Evolutionary conservation across 2,888 invertebrate genomes (phyloP).

Genomic region (Pristionchus entomophagus): DNA sequence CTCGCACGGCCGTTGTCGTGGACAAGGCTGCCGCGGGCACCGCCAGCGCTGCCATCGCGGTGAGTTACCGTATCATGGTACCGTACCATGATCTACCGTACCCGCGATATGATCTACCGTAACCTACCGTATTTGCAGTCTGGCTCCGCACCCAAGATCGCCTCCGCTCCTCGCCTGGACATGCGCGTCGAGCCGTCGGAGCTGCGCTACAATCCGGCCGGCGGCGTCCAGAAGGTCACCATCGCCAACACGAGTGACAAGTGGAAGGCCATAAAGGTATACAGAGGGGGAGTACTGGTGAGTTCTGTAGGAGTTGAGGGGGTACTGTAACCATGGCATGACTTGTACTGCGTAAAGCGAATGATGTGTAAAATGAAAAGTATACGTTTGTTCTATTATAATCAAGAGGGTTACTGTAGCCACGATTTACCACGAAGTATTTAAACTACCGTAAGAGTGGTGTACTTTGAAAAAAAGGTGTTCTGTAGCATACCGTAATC

Average conservation of each 20-base stretch:
- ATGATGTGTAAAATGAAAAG: no score
- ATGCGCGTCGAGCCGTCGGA: conserved; percentile 28
- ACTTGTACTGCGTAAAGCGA: no score
- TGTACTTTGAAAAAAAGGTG: no score
- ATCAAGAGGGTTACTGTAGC: no score
- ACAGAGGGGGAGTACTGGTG: not conserved
- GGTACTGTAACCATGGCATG: not conserved
- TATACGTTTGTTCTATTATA: no score
- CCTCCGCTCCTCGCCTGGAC: conserved; percentile 10
- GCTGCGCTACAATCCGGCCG: conserved; percentile 15
- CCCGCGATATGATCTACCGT: not conserved
- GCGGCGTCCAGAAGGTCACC: conserved; percentile 38
- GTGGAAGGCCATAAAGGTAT: conserved; percentile 43
- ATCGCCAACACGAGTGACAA: conserved; percentile 31
- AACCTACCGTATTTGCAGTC: not conserved
- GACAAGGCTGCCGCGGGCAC: conserved; percentile 29
- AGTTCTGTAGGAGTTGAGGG: not conserved
- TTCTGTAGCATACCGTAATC: not conserved
- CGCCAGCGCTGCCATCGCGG: conserved; percentile 1
- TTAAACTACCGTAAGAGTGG: no score
- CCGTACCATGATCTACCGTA: conserved; percentile 9
- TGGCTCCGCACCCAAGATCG: not conserved
- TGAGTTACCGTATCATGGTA: not conserved
- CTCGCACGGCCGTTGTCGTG: not conserved
- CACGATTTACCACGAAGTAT: no score